Base-by-base conservation (phyloP, 2,888 invertebrate species). In the Drosophila atripex region DNA sequence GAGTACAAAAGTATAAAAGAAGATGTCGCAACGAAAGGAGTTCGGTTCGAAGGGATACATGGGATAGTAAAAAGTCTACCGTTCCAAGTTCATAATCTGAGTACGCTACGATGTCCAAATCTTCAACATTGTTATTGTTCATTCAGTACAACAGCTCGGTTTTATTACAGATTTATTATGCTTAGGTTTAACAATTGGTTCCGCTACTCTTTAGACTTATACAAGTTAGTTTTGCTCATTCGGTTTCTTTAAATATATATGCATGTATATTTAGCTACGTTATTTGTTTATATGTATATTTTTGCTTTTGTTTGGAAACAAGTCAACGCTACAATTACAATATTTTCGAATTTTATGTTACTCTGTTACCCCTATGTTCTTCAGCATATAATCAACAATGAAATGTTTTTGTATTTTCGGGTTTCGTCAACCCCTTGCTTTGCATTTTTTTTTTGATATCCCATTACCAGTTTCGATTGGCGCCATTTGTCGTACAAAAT, bases 141-240 rank as follows among this genome's bases (percentile, higher is more conserved):
- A 68, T 80, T 80, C 73, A 79, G 79, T 87, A 82, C 83, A 85
- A 84, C 83, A 83, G 86, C 80, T 87, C 75, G 54, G 30, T 76
- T 74, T 75, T 50, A 49, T 51, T 64, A 65, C 55, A 61, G 49
- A 56, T 72, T 60, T 60, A 49, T 74, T 61, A 65, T 60, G 80
- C 88, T 87, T 88, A 87, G 73, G 70, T 66, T 75, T 85, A 89
- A 88, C 89, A 89, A 88, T 88, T 88, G 89, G 89, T 88, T 88
- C 89, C 78, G 80, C 88, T 88, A 88, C 89, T 57, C 75, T 69
- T 71, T 79, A 47, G 71, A 55, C 77, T 83, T 85, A 73, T 51
- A 66, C 70, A 71, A 72, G 73, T 73, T 80, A 75, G 66, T 59
- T 66, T 68, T 57, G 53, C 43, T 51, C 65, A 49, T 56, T 78